Evolutionary conservation across 2,888 invertebrate species (phyloP).

Genomic region (Diarsia dahlii): DNA sequence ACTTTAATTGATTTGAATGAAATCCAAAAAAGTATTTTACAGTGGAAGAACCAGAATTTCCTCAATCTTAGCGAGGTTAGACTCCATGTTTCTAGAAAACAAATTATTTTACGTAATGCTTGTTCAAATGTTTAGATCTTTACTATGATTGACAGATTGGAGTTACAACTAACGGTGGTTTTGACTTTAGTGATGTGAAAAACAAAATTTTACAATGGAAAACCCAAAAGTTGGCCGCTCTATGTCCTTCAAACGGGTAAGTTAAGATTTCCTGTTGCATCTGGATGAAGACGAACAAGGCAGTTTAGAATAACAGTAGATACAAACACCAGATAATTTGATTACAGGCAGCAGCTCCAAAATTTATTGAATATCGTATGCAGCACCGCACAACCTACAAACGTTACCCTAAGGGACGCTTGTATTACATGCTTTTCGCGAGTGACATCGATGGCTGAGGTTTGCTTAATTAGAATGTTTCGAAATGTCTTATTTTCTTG

Average conservation of each 20-base stretch:
- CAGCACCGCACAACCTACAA: slow-evolving; percentile 92
- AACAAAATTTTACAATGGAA: slow-evolving; percentile 89
- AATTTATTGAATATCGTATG: slow-evolving; percentile 92
- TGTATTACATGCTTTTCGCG: slow-evolving; percentile 92
- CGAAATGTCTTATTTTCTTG: not conserved
- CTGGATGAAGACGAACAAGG: not conserved
- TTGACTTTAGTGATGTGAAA: slow-evolving; percentile 87
- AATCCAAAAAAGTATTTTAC: slow-evolving; percentile 83
- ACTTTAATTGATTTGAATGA: slow-evolving; percentile 84
- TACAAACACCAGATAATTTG: not conserved
- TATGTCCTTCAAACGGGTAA: slow-evolving; percentile 87
- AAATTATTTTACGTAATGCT: not conserved
- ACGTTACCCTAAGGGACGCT: slow-evolving; percentile 90
- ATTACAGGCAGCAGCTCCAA: slow-evolving; percentile 81
- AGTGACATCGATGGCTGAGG: slow-evolving; percentile 89
- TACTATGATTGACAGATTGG: slow-evolving; percentile 76
- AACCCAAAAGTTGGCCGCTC: slow-evolving; percentile 83
- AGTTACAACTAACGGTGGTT: slow-evolving; percentile 83
- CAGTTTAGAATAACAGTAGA: not conserved
- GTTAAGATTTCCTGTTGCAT: slow-evolving; percentile 27
- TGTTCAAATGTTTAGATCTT: not conserved
- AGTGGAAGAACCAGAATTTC: slow-evolving; percentile 84
- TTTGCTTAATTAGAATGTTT: slow-evolving; percentile 52
- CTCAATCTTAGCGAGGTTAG: slow-evolving; percentile 87
- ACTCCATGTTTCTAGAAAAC: slow-evolving; percentile 33